phyloP scores from a whole-genome alignment of 2,888 invertebrate species.

The Carcina quercana region DNA sequence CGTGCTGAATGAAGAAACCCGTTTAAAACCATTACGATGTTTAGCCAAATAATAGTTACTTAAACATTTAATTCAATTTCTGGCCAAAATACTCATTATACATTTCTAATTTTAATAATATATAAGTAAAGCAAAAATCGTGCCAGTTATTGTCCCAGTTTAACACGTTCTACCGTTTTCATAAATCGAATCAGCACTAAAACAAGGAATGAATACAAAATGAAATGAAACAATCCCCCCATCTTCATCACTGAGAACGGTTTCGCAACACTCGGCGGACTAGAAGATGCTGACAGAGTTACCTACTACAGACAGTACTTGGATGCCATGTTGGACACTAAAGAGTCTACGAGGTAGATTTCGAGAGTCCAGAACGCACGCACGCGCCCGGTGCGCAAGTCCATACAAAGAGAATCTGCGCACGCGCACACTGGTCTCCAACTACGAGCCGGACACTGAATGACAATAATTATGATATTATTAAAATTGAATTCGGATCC shows the following conservation, averaged over 20 bases:
- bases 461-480: no score
- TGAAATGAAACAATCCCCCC: conserved; percentile 64
- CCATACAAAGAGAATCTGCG: conserved; percentile 65
- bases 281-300: conserved; percentile 51
- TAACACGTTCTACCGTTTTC: neutral
- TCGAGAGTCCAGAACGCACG: conserved; percentile 67
- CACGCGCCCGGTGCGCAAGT: conserved; percentile 77
- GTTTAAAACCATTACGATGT: no score
- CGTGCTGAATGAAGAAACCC: no score
- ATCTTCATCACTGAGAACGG: conserved; percentile 75
- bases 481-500: no score
- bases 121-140: neutral
- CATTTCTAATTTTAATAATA: neutral
- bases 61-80: no score
- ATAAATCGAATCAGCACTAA: conserved; percentile 31
- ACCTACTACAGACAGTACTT: conserved; percentile 43
- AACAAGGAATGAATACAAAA: conserved; percentile 50
- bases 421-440: conserved; percentile 30
- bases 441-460: conserved; percentile 25
- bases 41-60: no score
- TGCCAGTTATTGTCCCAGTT: neutral
- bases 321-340: conserved; percentile 41
- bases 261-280: conserved; percentile 21
- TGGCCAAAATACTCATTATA: neutral
- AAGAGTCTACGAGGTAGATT: conserved; percentile 76